Base-by-base conservation (phyloP, 2,888 invertebrate genomes). In the Trypoxylon attenuatum region DNA sequence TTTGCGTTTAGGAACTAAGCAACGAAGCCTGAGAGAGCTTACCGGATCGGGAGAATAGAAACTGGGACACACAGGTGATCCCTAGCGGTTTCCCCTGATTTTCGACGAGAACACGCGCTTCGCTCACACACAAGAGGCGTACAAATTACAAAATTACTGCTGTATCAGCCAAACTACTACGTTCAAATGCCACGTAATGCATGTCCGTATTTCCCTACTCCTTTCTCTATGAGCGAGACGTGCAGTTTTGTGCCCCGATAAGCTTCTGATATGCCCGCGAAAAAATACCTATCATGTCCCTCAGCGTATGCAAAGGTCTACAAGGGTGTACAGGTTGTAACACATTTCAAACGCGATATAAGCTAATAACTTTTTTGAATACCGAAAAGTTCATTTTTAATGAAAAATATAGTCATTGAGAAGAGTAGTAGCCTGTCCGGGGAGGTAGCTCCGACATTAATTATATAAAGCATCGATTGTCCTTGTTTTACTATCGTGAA, bases 51-150 rank as follows among this genome's bases (percentile, higher is more conserved):
- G 77, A 69, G 77, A 77, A 71, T 73, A 54, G 76, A 77, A 77
- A 76, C 71, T 71, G 62, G 76, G 77, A 50, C 71, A 53, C 77
- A 60, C 74, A 77, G 77, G 71, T 76, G 73, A 75, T 76, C 67
- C 73, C 63, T 22, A 55, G 68, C 53, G 77, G 70, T 75, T 73
- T 73, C 70, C 65, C 67, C 33, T 73, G 77, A 75, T 73, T 76
- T 66, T 76, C 70, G 62, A 65, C 71, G 55, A 46, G 71, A 59
- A 73, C 73, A 71, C 76, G 67, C 73, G 71, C n/a, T 52, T 54
- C 42, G 19, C 46, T 13, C 51, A 50, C 56, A 49, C 51, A 55
- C 58, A 55, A 50, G 27, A 45, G 57, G 59, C 58, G 69, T 69
- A 70, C 70, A 65, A 60, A 70, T 70, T 67, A 73, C 62, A 50